Percentiles rank a stretch among this genome's conserved stretches.
Evolutionary conservation across 2,113 vertebrate species (phyloP).

Genomic region (Micronisus gabar): DNA sequence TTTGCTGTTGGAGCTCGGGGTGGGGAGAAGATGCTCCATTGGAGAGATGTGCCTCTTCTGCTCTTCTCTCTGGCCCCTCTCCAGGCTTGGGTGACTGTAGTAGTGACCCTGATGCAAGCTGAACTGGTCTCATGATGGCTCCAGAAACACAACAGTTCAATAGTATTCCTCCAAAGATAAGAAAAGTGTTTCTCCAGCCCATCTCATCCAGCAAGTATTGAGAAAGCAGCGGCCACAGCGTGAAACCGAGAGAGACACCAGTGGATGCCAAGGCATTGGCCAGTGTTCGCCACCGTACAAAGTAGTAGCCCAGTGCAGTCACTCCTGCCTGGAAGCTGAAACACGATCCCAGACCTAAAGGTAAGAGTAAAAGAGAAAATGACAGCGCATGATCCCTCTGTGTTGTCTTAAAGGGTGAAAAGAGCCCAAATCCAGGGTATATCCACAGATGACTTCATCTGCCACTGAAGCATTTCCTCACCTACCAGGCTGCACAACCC

Average conservation of each 20-base stretch:
- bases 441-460: not conserved
- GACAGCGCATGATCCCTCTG: not conserved
- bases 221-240: conserved; percentile 82
- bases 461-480: not conserved
- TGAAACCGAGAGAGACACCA: conserved; percentile 86
- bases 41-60: not conserved
- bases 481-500: not conserved
- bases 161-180: conserved; percentile 85
- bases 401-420: not conserved
- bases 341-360: conserved; percentile 88
- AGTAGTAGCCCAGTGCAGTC: conserved; percentile 88
- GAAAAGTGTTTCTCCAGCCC: conserved; percentile 92
- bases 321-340: conserved; percentile 90
- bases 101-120: not conserved
- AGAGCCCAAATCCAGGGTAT: not conserved
- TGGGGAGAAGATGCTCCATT: not conserved
- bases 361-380: not conserved
- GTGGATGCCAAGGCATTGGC: conserved; percentile 89
- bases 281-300: conserved; percentile 77
- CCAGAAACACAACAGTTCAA: conserved; percentile 91
- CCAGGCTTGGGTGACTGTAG: not conserved
- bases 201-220: conserved; percentile 81
- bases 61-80: not conserved
- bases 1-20: not conserved
- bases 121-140: conserved; percentile 87